These are phyloP conservation scores for Embidobia sp. DNA, from an alignment of 2,888 invertebrate species.

Conservation along the genomic window DNA sequence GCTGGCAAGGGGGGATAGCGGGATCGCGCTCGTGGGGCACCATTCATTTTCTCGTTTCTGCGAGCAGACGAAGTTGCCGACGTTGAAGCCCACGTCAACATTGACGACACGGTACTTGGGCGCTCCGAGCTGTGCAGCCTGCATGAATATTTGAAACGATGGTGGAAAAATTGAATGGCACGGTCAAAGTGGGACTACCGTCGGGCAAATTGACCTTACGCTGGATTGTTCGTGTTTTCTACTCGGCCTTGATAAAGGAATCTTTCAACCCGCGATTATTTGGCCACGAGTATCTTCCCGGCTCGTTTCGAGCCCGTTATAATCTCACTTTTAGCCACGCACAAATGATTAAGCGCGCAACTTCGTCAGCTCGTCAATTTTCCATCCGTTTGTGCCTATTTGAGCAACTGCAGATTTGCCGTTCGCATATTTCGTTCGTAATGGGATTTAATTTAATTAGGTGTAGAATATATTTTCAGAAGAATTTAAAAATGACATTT, in stretches of 20 bases:
- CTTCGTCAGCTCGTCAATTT: conserved; percentile 34
- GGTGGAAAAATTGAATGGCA: conserved; percentile 54
- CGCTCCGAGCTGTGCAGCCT: conserved; percentile 16
- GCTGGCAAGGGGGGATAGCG: conserved; percentile 1
- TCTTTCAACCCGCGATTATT: conserved; percentile 41
- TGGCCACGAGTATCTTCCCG: conserved; percentile 1
- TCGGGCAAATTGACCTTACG: conserved; percentile 56
- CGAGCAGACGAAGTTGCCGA: conserved; percentile 31
- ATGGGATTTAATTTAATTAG: too few species aligned
- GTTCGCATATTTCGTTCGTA: conserved; percentile 12
- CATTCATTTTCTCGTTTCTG: conserved; percentile 50
- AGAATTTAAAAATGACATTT: too few species aligned
- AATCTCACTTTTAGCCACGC: conserved; percentile 29
- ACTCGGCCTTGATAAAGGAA: conserved; percentile 41
- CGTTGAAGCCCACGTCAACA: conserved; percentile 27
- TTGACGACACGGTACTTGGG: conserved; percentile 8
- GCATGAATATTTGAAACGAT: conserved; percentile 50
- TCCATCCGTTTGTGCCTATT: conserved; percentile 12
- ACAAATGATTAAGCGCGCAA: conserved; percentile 37
- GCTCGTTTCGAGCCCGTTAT: conserved; percentile 48
- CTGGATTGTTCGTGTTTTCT: conserved; percentile 10
- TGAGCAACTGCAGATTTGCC: not conserved
- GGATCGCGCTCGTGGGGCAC: conserved; percentile 14
- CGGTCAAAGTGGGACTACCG: conserved; percentile 48
- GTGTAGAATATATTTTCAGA: too few species aligned